Evolutionary conservation across 2,113 vertebrate genomes (phyloP), one percentile per base, ranked within the genome.

Genomic region (Colaptes auratus): DNA sequence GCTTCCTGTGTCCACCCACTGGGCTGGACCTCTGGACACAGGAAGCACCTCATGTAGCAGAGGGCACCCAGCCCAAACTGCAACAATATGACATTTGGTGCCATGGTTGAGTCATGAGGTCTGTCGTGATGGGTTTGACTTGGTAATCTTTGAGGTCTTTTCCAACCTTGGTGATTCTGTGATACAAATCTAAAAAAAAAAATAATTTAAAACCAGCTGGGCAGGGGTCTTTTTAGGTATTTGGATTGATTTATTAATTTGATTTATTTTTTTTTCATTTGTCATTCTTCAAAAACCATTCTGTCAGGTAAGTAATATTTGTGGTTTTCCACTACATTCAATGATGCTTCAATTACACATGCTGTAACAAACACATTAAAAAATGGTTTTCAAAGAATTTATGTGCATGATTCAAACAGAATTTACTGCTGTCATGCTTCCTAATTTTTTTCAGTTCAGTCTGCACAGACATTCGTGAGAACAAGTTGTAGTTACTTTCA

Each of bases 141-240:
- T 39, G 39, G 39, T 39, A 10, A 11, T 39, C 11, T 39, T 36
- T 39, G 39, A 39, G 39, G 39, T 39, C 39, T 39, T 11, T 39
- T 39, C 39, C 10, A 39, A 39, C 39, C 39, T 39, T 39, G 39
- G 39, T 39, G 39, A 39, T 39, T 39, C 39, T 39, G 39, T 12
- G 39, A n/a, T n/a, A n/a, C n/a, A n/a, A n/a, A n/a, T n/a, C n/a
- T n/a, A n/a, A n/a, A n/a, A n/a, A n/a, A n/a, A 31, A 72, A 83
- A 79, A 36, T 59, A 64, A n/a, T 48, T 71, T 83, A 9, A 67
- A 84, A 95, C 42, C 1, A 76, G 35, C 7, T 27, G 1, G 4
- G 5, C 5, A 48, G 4, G 0, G 0, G 0, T 1, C 16, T 60
- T 60, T 64, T 21, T 35, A 39, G 4, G 5, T 28, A 60, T 88